Evolutionary conservation across 2,888 invertebrate species (phyloP), one percentile per base, ranked within the genome.

Genomic region (Lepidonotus clava): DNA sequence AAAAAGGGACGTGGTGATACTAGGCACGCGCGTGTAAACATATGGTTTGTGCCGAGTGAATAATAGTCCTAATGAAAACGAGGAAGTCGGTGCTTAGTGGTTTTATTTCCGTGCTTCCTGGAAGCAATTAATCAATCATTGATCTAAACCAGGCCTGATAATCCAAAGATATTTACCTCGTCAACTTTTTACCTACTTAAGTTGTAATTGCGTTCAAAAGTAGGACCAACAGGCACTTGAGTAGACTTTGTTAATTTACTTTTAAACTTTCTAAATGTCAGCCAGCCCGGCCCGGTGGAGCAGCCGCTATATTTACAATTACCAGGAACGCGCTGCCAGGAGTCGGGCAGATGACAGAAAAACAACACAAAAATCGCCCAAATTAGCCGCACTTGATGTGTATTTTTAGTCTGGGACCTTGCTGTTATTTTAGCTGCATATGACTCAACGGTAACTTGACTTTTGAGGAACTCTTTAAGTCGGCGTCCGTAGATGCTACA

Each of bases 181-280:
- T 6, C 76, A 76, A 76, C 80, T 46, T 41, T 80, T 80, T 80
- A 80, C 80, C 80, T 46, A 80, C 80, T 80, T 80, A 80, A 80
- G 46, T 80, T 80, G 28, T 51, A 80, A 80, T 80, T 80, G 51
- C 28, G 80, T 46, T 46, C 80, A 51, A 46, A 80, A 80, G 80
- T 46, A 80, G 80, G 80, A 40, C 80, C 46, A 24, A 46, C 28
- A 28, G 80, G n/a, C 80, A 80, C 80, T 80, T 80, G 80, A 80
- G 80, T 80, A 80, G 80, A 80, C 80, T 80, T 80, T 80, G 80
- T 80, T 80, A 41, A 51, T 80, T 80, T 51, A 80, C 80, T 80
- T 41, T 80, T 80, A 80, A 80, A 80, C 80, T 80, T 80, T 80
- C 32, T 46, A 80, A 80, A 80, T 80, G 80, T 80, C 80, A 80